Evolutionary conservation across 2,797 vertebrate genomes (phyloP).

Genomic region (Takifugu rubripes): DNA sequence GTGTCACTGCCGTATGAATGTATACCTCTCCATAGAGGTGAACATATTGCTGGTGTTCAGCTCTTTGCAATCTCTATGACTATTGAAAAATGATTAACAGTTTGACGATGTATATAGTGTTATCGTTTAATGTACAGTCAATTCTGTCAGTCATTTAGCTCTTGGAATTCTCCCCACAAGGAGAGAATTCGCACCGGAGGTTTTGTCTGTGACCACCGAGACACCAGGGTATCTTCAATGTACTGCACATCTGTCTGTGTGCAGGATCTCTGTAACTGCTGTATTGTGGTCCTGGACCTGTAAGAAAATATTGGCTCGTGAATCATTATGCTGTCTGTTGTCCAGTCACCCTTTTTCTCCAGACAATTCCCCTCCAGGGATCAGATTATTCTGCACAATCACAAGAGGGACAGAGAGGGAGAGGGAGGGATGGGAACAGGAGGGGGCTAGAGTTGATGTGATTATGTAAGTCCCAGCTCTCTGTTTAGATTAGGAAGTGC

Average conservation of each 20-base stretch:
- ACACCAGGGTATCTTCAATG: conserved; percentile 35
- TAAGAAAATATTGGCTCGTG: conserved; percentile 42
- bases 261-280: conserved; percentile 47
- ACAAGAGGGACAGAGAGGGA: conserved; percentile 40
- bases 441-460: conserved; percentile 48
- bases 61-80: too few relatives aligned
- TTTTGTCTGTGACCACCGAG: conserved; percentile 34
- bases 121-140: not conserved
- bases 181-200: too few relatives aligned
- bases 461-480: conserved; percentile 74
- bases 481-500: conserved; percentile 64
- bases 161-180: too few relatives aligned
- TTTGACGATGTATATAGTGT: too few relatives aligned
- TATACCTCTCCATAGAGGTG: too few relatives aligned
- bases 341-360: conserved; percentile 25
- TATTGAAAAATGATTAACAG: too few relatives aligned
- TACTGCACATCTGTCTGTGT: conserved; percentile 39
- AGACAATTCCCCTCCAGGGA: conserved; percentile 71
- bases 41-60: too few relatives aligned
- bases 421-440: not conserved
- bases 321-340: conserved; percentile 32
- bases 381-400: conserved; percentile 72
- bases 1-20: too few relatives aligned
- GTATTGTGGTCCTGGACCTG: conserved; percentile 23
- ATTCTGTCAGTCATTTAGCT: conserved; percentile 12